Evolutionary conservation across 2,113 vertebrate species (phyloP), one percentile per base, ranked within the genome.

Genomic region (Lasiurus cinereus): DNA sequence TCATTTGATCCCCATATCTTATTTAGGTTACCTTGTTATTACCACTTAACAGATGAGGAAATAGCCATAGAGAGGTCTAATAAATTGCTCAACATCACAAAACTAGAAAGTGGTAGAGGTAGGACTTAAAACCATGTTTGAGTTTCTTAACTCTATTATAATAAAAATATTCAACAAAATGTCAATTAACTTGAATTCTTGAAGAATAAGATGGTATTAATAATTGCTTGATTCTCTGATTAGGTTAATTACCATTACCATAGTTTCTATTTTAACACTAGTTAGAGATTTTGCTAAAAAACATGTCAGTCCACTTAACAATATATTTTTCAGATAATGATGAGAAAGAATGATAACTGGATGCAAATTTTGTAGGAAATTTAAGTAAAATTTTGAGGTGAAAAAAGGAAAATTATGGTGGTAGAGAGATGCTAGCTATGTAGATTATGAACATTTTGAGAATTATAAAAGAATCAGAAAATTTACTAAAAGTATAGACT

Each of bases 121-220:
- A 14, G 62, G 62, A 74, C 77, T 83, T 83, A n/a, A 92, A 93
- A 39, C 27, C 56, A 64, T 39, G 1, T 92, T 59, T 13, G 78
- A n/a, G 6, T 19, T 77, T 27, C 31, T 86, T 83, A 89, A 64
- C 10, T 46, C 22, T 74, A 24, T 79, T 48, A 9, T 74, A 87
- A 94, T 50, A 46, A 8, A 83, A 74, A 76, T 59, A 88, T 48
- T 67, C 27, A 69, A 69, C 24, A 33, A 79, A 78, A 91, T 39
- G 33, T 87, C 72, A 66, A 56, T 77, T 88, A 83, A n/a, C 33
- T 33, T 36, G 31, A 93, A 79, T 86, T 94, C 27, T 46, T 83
- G 8, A 94, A 73, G 12, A 88, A 21, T 67, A 29, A 8, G n/a
- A n/a, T 83, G 5, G 33, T 67, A 36, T 66, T 77, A 33, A 66